Evolutionary conservation across 2,888 invertebrate genomes (phyloP), one percentile per base, ranked within the genome.

Genomic region (Sympetrum striolatum): DNA sequence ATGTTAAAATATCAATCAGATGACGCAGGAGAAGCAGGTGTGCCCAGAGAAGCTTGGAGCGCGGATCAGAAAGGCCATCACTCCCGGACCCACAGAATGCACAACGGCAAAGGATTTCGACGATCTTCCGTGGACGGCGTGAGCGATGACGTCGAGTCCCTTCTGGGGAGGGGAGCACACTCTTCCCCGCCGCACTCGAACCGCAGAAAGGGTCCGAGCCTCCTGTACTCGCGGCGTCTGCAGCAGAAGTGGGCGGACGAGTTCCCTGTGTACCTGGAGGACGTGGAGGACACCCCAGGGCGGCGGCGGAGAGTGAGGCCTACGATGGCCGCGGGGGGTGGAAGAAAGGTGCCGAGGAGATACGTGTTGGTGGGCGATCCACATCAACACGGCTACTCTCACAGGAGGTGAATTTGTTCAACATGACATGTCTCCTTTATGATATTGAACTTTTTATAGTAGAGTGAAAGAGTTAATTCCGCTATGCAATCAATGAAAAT

Each of bases 41-140:
- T 79, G 93, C 95, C 96, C 93, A 96, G 97, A 93, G 97, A 98
- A 95, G 98, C 98, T 53, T 98, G 98, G 98, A 97, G 97, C 93
- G 97, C 97, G 79, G 97, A 97, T 93, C 91, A 91, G 18, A 96
- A 95, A 96, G 92, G 96, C 96, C 96, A 96, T 15, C 91, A 90
- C 15, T 91, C 91, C 92, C 96, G 96, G 96, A 96, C 96, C 93
- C 96, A 96, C 93, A 96, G 96, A 93, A 96, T 96, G 92, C 95
- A 96, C 92, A 96, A 96, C 92, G 94, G 90, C 15, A 79, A 86
- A 80, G 91, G 91, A 5, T 80, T 90, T 90, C 81, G 80, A 37
- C 80, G 91, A 25, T 91, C 44, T 8, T 80, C 48, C 79, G 48
- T 22, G 53, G 81, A 90, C 92, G 86, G 39, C 90, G 90, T 90